phyloP scores from a whole-genome alignment of 2,888 invertebrate genomes.

The Microctonus hyperodae region DNA sequence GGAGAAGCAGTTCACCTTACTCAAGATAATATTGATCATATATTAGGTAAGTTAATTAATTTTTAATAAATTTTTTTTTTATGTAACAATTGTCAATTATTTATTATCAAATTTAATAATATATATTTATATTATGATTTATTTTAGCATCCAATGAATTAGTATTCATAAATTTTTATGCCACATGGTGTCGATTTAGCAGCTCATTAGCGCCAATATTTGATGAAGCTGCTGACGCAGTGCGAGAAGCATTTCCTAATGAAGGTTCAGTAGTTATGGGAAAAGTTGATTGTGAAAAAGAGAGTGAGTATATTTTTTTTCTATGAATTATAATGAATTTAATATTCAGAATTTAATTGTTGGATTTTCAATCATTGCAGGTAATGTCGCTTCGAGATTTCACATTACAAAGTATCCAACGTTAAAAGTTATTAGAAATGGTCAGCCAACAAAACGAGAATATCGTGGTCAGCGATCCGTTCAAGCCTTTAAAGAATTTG shows the following conservation, averaged over 20 bases:
- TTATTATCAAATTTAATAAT: not conserved
- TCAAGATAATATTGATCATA: slow-evolving; percentile 82
- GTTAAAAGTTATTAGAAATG: slow-evolving; percentile 91
- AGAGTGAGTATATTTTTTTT: slow-evolving; percentile 67
- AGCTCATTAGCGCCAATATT: slow-evolving; percentile 96
- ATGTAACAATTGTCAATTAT: not conserved
- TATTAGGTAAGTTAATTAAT: slow-evolving; percentile 73
- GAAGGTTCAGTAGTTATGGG: slow-evolving; percentile 89
- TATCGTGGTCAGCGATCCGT: slow-evolving; percentile 89
- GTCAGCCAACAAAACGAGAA: slow-evolving; percentile 87
- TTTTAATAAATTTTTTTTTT: not conserved
- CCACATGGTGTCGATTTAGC: slow-evolving; percentile 99
- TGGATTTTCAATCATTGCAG: slow-evolving; percentile 56
- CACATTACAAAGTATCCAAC: slow-evolving; percentile 99
- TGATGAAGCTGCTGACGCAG: slow-evolving; percentile 92
- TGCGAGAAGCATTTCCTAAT: slow-evolving; percentile 79
- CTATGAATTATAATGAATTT: not conserved
- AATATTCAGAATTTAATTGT: slow-evolving; percentile 13
- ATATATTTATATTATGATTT: slow-evolving; percentile 68
- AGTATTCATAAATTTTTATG: slow-evolving; percentile 98
- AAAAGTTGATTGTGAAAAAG: slow-evolving; percentile 96
- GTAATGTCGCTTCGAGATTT: slow-evolving; percentile 83
- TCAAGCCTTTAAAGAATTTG: slow-evolving; percentile 88
- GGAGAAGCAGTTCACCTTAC: slow-evolving; percentile 85
- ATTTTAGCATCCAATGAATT: slow-evolving; percentile 92